These are phyloP conservation scores for Chorisops tibialis DNA, from an alignment of 2,888 invertebrate genomes.

Conservation along the genomic window DNA sequence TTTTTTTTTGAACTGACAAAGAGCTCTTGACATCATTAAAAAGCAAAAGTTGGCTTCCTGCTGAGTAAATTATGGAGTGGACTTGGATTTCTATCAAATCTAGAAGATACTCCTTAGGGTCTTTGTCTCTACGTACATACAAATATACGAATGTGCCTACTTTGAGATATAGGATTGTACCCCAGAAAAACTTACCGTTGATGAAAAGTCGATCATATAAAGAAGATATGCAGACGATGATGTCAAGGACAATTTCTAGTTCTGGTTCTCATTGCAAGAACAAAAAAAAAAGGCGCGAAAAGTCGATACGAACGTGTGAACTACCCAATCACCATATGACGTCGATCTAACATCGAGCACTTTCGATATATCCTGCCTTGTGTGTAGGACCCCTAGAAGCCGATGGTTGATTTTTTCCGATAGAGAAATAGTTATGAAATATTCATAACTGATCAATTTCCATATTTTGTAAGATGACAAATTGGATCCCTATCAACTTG, in stretches of 20 bases:
- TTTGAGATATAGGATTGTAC: too few species aligned
- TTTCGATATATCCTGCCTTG: background rate
- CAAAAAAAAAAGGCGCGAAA: constrained; percentile 29
- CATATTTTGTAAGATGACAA: constrained; percentile 32
- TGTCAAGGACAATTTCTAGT: constrained; percentile 23
- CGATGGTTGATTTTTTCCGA: background rate
- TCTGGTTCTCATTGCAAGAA: constrained; percentile 8
- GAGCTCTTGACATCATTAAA: constrained; percentile 33
- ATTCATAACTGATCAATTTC: constrained; percentile 29
- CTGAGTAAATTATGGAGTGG: constrained; percentile 34
- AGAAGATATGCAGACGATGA: constrained; percentile 5
- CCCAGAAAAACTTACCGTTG: constrained; percentile 11
- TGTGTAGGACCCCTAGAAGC: background rate
- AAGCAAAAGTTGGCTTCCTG: constrained; percentile 31
- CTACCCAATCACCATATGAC: constrained; percentile 9
- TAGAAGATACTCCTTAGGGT: constrained; percentile 31
- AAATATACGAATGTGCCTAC: background rate
- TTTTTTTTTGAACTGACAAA: constrained; percentile 17
- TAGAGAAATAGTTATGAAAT: constrained; percentile 5
- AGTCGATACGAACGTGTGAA: constrained; percentile 17
- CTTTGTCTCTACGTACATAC: constrained; percentile 28
- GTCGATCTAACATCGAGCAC: background rate
- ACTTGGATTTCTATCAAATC: constrained; percentile 26
- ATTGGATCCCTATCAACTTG: constrained; percentile 26
- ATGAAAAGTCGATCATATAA: background rate